These are phyloP conservation scores for Megatriorchis doriae DNA, from an alignment of 2,113 vertebrate species.

Conservation along the genomic window DNA sequence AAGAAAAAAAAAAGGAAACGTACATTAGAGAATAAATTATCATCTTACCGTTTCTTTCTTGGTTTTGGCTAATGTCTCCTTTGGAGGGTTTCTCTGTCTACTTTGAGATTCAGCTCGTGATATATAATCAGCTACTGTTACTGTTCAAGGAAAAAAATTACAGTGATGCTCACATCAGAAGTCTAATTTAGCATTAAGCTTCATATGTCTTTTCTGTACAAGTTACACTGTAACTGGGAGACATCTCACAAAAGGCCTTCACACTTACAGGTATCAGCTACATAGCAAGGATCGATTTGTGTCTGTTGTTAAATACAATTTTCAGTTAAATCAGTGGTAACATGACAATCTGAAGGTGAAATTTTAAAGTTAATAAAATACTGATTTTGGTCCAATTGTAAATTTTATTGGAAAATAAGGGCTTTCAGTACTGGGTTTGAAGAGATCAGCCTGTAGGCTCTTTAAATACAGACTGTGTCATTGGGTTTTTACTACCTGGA, in stretches of 20 bases:
- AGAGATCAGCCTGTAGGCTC: neutral
- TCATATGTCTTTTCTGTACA: neutral
- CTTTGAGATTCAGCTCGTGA: slow-evolving; percentile 98
- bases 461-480: neutral
- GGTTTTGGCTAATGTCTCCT: slow-evolving; percentile 88
- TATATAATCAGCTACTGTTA: slow-evolving; percentile 99
- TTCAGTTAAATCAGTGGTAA: neutral
- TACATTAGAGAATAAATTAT: neutral
- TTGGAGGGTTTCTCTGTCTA: slow-evolving; percentile 86
- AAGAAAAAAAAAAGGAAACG: neutral
- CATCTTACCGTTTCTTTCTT: slow-evolving; percentile 89
- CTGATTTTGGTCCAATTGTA: neutral
- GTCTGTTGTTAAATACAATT: neutral
- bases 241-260: slow-evolving; percentile 31
- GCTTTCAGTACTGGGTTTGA: neutral
- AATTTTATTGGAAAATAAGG: neutral
- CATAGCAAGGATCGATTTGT: neutral
- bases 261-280: neutral
- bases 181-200: neutral
- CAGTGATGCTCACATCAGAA: slow-evolving; percentile 46
- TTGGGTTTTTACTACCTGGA: neutral
- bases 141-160: slow-evolving; percentile 77
- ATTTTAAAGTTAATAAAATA: neutral
- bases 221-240: neutral
- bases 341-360: neutral